A percentile compares a stretch with the other conserved stretches of the same genome.
Evolutionary conservation across 1,140 invertebrate species (phyloP).

Genomic region (Rhyzopertha dominica): DNA sequence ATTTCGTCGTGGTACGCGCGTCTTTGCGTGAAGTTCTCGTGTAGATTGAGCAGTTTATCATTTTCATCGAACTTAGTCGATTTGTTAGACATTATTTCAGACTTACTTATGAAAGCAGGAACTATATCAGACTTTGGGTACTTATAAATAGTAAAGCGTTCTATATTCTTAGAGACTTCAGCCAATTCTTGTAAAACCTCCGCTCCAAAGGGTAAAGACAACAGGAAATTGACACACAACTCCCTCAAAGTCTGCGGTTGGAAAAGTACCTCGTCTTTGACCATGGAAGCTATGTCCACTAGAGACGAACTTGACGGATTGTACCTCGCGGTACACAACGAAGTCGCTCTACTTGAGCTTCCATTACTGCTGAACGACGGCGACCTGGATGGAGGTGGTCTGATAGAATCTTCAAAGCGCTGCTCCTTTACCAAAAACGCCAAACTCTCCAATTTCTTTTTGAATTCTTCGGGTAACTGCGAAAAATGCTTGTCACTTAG

Average conservation of each 20-base stretch:
- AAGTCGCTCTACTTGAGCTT: conserved; percentile 50
- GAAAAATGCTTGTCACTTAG: not conserved
- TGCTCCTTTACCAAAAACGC: too few species aligned
- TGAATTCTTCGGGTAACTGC: too few species aligned
- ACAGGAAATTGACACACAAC: conserved; percentile 58
- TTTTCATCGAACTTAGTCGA: conserved; percentile 49
- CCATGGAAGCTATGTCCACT: conserved; percentile 41
- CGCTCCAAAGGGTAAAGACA: conserved; percentile 59
- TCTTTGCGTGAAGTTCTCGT: conserved; percentile 61
- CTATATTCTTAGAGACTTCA: conserved; percentile 56
- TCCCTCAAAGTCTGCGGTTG: conserved; percentile 46
- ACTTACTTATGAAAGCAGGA: too few species aligned
- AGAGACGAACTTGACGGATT: conserved; percentile 43
- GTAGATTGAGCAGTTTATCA: conserved; percentile 60
- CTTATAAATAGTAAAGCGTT: conserved; percentile 35
- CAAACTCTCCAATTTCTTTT: too few species aligned
- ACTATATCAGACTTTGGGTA: conserved; percentile 17
- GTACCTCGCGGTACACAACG: conserved; percentile 52
- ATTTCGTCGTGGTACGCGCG: conserved; percentile 53
- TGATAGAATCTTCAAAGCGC: too few species aligned
- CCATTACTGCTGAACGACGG: conserved; percentile 44
- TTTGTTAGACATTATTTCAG: too few species aligned
- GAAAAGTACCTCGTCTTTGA: conserved; percentile 33
- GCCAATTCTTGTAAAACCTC: conserved; percentile 62
- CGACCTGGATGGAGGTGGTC: conserved; percentile 29